Base-by-base conservation (phyloP, 2,888 invertebrate genomes). In the Xanthia icteritia region DNA sequence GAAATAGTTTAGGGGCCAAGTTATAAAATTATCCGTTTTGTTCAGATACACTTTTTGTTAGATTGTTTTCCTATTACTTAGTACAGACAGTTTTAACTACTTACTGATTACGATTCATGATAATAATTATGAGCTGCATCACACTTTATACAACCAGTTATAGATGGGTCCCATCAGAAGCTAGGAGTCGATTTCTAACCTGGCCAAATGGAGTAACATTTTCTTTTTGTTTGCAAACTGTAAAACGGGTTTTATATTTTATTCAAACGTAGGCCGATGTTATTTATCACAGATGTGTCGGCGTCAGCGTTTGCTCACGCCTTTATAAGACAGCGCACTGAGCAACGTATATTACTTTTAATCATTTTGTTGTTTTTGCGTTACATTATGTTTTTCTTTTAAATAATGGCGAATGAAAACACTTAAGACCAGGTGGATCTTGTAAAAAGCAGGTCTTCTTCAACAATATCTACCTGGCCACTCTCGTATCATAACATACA, bases 71-170 rank as follows among this genome's bases (percentile, higher is more conserved):
- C 15, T n/a, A n/a, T 27, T n/a, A n/a, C 13, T 13, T 5, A n/a
- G n/a, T 56, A n/a, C 11, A 54, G 23, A 54, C n/a, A n/a, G 5
- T n/a, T 5, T 56, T 15, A 13, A 56, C n/a, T 56, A n/a, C n/a
- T 27, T 56, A n/a, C n/a, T 27, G 56, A n/a, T 56, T 54, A 54
- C n/a, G 54, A n/a, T 56, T n/a, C 56, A 56, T 56, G 54, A n/a
- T n/a, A 56, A 56, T 56, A 56, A n/a, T n/a, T 48, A 23, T n/a
- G 56, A 56, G n/a, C n/a, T 56, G 56, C n/a, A 56, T n/a, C 56
- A n/a, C n/a, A 56, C 13, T 56, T n/a, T 56, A n/a, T n/a, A 13
- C n/a, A 13, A 13, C 56, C 13, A n/a, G 13, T n/a, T n/a, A 56
- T 13, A 23, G 13, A n/a, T 13, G 5, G 56, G 5, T n/a, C 13